Evolutionary conservation across 2,888 invertebrate genomes (phyloP), one percentile per base, ranked within the genome.

Genomic region (Hipparchia sbordonii): DNA sequence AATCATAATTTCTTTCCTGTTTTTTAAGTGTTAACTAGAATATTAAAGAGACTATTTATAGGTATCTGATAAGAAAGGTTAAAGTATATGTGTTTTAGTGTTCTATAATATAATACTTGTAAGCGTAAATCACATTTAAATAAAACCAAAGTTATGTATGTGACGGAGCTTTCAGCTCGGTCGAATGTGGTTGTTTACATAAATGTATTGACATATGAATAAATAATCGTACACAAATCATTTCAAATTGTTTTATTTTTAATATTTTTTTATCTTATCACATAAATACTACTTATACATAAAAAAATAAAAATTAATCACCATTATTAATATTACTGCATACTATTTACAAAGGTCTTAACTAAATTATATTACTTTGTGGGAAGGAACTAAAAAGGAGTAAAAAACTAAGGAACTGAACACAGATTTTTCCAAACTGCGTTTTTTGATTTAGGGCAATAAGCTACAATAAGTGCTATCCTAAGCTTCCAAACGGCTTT

Each of bases 41-140:
- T 81, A 89, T 85, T 87, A 84, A 87, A 85, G 89, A 89, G 87
- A 89, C 86, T 84, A 78, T 86, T 82, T 84, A 82, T 89, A 89
- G 87, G 82, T 81, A 63, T 39, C 56, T 79, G 80, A 75, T 83
- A 80, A 81, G 82, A 86, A 85, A 85, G 84, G 72, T 77, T 75
- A 85, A 83, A 82, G 80, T 82, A 83, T 86, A 82, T 84, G 82
- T 90, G 90, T 91, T 85, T 75, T 80, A 82, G 81, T 79, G 80
- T 82, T 75, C 74, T 76, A 39, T 54, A 54, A 12, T 60, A 60
- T 60, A 52, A 51, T 52, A 51, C 23, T 69, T 74, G 75, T 79
- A 79, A 77, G 78, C 74, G 72, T 74, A 74, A 33, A 77, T 75
- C 72, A 78, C 77, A 76, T 76, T 74, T 75, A 71, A 74, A 80